Evolutionary conservation across 2,797 vertebrate genomes (phyloP).

Genomic region (Limnodromus scolopaceus): DNA sequence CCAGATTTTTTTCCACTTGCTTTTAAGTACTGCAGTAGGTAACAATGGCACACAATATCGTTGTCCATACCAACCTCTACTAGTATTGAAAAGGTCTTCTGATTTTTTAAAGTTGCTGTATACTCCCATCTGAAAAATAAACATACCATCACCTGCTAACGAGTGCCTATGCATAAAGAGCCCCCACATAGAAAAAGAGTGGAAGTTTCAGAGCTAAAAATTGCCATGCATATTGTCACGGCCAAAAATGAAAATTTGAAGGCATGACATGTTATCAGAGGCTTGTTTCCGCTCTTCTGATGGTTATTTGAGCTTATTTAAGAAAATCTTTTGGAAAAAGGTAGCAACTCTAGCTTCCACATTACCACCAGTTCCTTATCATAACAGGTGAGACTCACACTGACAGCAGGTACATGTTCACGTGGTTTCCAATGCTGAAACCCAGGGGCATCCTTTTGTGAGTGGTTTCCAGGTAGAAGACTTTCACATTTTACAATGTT

Average conservation of each 20-base stretch:
- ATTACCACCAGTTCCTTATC: background rate
- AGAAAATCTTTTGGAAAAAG: background rate
- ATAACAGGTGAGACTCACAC: background rate
- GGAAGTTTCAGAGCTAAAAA: background rate
- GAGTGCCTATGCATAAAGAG: background rate
- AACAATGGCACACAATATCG: accelerated
- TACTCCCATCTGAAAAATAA: background rate
- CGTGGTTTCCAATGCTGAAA: background rate
- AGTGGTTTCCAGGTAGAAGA: background rate
- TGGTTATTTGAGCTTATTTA: background rate
- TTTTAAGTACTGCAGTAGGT: background rate
- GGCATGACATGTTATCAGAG: background rate
- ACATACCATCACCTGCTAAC: background rate
- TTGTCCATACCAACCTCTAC: background rate
- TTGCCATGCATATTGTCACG: background rate
- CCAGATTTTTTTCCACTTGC: background rate
- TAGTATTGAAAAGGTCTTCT: background rate
- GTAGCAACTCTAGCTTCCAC: background rate
- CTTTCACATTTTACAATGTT: background rate
- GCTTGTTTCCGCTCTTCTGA: background rate
- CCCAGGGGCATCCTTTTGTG: background rate
- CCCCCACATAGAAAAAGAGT: background rate
- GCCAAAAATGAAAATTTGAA: background rate
- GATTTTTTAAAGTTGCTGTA: background rate
- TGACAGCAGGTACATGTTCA: background rate